Base-by-base conservation (phyloP, 2,797 vertebrate genomes). In the Chaenodraco wilsoni region DNA sequence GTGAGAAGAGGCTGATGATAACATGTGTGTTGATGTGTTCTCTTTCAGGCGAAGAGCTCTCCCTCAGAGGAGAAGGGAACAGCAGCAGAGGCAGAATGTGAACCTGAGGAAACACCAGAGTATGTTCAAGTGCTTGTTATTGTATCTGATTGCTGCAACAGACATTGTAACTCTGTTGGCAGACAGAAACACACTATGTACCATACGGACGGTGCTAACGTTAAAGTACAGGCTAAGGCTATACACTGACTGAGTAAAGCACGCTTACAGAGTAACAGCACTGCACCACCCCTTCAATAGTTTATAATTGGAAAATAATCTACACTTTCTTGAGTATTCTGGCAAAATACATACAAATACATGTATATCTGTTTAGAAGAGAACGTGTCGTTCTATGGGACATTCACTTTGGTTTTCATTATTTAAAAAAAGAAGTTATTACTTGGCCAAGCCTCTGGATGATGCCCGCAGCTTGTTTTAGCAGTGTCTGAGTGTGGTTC, bases 101-200 rank as follows among this genome's bases (percentile, higher is more conserved):
- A 96, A 86, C 91, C 94, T 2, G 95, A 97, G 80, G 97, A 96
- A 87, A 94, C 96, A 86, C 91, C 96, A 9, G 95, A 95, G 97
- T 99, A 96, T 13, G 96, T 96, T 61, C 2, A 65, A 4, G 2
- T 40, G 1, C 67, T 19, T 59, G 23, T 31, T 4, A 1, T 43
- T 1, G 40, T 11, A 59, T 63, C 31, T 49, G 8, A 46, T 43
- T 61, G 16, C 5, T 31, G 14, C 6, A 21, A 23, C 23, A 6
- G 9, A 1, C 10, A 15, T 21, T 33, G 9, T 31, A 54, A 31
- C 9, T 48, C 21, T 23, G 11, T 9, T 33, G 5, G 5, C 21
- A 45, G 21, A 51, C 17, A 52, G 21, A 19, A n/a, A 27, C n/a
- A 59, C 12, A 55, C 9, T 7, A 10, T 50, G 6, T 9, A 57